Evolutionary conservation across 2,113 vertebrate species (phyloP), one percentile per base, ranked within the genome.

Genomic region (Otis tarda): DNA sequence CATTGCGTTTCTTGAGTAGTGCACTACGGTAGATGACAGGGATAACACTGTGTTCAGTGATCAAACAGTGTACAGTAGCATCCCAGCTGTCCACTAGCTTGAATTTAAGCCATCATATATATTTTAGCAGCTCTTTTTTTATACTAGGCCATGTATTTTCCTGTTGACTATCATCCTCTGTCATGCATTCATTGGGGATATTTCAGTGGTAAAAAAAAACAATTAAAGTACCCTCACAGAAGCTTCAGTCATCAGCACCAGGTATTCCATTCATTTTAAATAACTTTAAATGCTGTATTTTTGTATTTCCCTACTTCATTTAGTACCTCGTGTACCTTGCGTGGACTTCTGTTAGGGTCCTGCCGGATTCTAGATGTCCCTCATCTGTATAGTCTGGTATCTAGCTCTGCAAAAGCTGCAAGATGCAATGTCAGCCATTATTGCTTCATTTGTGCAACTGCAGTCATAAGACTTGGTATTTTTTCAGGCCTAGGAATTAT

Each of bases 401-500:
- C 39, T 30, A 68, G 39, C 43, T 75, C 65, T 75, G 68, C n/a
- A 64, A 83, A 91, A 71, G 60, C 73, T 89, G 64, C 53, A 92
- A 78, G 52, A 56, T 92, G 94, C 68, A 64, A 2, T 27, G 22
- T 92, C 93, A 92, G 77, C 73, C 33, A 18, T 65, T 93, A 53
- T 37, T 90, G 45, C 85, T 85, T 85, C 35, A 21, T 87, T 95
- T 92, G 68, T 85, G 79, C 82, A 93, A 69, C 57, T 89, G 7
- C 43, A 19, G 0, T 86, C 83, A 33, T 70, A 49, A 92, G 91
- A 82, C 39, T n/a, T 31, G 20, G 5, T 84, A 20, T 47, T 84
- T 93, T 94, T 84, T 92, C 53, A 87, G 74, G n/a, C 74, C 27
- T 64, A 70, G 61, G 30, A 76, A 84, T 93, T 93, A 59, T 92